Conservation (phyloP, 2,113 vertebrate species). For the Periophthalmodon schlosseri region DNA sequence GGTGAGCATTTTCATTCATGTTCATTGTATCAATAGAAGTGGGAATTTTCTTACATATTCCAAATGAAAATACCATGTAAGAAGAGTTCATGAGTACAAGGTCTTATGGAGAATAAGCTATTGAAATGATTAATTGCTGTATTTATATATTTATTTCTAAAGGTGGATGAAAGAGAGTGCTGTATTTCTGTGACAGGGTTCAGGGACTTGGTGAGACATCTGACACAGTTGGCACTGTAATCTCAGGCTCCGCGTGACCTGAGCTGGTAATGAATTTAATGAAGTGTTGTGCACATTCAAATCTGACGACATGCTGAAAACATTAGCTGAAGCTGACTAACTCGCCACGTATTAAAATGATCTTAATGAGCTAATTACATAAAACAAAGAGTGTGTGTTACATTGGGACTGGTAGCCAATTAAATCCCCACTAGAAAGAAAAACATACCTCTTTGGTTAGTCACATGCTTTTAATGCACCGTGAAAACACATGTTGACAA, state of each 20-base stretch:
- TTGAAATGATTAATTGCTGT: no score
- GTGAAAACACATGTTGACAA: neutral
- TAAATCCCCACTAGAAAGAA: neutral
- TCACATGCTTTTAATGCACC: neutral
- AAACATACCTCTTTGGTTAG: neutral
- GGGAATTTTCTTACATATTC: no score
- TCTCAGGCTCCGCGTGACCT: neutral
- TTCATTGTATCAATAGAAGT: no score
- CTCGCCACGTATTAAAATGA: constrained; percentile 1
- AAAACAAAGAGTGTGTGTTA: constrained; percentile 7
- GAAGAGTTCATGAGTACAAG: no score
- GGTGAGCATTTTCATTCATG: no score
- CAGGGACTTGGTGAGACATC: neutral
- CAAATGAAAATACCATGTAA: no score
- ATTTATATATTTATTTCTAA: no score
- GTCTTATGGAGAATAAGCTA: no score
- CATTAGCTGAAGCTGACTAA: constrained; percentile 9
- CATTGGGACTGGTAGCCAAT: constrained; percentile 1
- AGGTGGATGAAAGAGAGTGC: neutral
- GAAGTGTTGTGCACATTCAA: constrained; percentile 6
- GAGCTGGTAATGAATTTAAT: constrained; percentile 17
- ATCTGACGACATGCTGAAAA: neutral
- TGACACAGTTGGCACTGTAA: constrained; percentile 2
- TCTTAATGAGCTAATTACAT: constrained; percentile 10
- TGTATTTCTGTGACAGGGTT: neutral